phyloP scores from a whole-genome alignment of 2,888 invertebrate species.

The Stomorhina lunata region DNA sequence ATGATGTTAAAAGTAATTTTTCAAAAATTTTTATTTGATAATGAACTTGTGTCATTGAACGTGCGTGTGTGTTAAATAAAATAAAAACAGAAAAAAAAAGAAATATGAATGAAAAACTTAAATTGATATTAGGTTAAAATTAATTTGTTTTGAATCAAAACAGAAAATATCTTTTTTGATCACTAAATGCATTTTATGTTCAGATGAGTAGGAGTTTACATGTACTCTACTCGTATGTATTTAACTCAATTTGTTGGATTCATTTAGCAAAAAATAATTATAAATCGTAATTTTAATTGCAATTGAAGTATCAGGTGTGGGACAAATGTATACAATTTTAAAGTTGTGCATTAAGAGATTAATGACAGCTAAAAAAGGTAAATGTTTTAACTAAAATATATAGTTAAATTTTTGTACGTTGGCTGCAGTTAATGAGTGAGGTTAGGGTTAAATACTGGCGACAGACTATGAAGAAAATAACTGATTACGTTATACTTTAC shows the following conservation, averaged over 20 bases:
- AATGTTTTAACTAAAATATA: neutral
- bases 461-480: too few relatives aligned
- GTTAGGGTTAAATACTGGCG: neutral
- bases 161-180: too few relatives aligned
- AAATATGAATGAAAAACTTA: neutral
- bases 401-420: neutral
- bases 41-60: constrained; percentile 61
- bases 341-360: neutral
- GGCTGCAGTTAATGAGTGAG: neutral
- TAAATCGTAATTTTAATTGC: neutral
- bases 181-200: neutral
- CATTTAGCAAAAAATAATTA: neutral
- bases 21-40: constrained; percentile 31
- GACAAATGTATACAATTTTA: neutral
- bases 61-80: constrained; percentile 18
- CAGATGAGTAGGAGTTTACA: neutral
- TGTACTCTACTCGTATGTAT: neutral
- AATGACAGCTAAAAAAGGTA: neutral
- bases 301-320: neutral
- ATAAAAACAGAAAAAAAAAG: neutral
- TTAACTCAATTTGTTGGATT: too few relatives aligned
- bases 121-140: neutral
- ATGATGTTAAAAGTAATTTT: constrained; percentile 6
- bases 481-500: too few relatives aligned
- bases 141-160: neutral